These are phyloP conservation scores for Isotomurus palustris DNA, from an alignment of 2,888 invertebrate species.

Conservation along the genomic window DNA sequence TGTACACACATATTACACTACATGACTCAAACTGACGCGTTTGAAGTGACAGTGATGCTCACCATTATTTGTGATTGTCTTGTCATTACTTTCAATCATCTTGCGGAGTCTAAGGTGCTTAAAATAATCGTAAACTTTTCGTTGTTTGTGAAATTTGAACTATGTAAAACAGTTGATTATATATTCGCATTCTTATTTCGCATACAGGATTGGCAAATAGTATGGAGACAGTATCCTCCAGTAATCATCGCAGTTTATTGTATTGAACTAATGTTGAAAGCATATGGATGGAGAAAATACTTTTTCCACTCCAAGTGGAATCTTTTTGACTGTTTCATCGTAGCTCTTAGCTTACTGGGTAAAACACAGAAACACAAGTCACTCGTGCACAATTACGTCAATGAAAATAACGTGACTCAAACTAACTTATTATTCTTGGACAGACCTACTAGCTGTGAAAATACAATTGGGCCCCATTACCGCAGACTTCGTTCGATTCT, in stretches of 20 bases:
- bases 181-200: background rate
- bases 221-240: background rate
- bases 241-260: background rate
- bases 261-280: background rate
- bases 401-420: background rate
- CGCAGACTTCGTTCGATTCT: background rate
- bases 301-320: constrained; percentile 1
- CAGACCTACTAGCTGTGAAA: background rate
- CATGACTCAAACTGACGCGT: constrained; percentile 1
- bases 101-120: background rate
- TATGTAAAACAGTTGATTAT: background rate
- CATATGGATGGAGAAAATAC: constrained; percentile 2
- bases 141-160: background rate
- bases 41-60: background rate
- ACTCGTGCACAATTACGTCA: background rate
- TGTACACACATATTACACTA: constrained; percentile 1
- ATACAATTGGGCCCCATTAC: background rate
- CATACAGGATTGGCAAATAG: constrained; percentile 4
- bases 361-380: background rate
- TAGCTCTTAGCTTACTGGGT: constrained; percentile 3
- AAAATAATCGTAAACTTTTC: background rate
- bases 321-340: background rate
- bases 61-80: constrained; percentile 4
- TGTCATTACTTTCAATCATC: constrained; percentile 1
- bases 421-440: background rate